These are phyloP conservation scores for Andrena fulva DNA, from an alignment of 2,888 invertebrate species.

Conservation along the genomic window DNA sequence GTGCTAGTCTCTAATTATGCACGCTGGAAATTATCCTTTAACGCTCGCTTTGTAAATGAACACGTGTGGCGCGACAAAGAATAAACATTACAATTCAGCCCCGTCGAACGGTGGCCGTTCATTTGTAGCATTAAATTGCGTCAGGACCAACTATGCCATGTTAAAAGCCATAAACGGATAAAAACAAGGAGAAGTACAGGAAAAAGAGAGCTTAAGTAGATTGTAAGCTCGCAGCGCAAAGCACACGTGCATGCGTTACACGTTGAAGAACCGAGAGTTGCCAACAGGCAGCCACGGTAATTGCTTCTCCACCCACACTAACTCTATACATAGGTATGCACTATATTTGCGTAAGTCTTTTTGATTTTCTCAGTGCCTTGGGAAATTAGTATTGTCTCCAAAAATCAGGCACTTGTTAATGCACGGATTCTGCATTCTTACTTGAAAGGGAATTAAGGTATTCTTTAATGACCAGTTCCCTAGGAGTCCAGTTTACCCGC, in stretches of 20 bases:
- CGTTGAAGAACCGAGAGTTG: slow-evolving; percentile 35
- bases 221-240: slow-evolving; percentile 7
- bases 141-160: not conserved
- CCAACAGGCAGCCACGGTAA: slow-evolving; percentile 48
- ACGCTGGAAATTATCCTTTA: slow-evolving; percentile 24
- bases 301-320: slow-evolving; percentile 37
- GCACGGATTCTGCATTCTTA: not conserved
- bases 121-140: slow-evolving; percentile 36
- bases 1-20: slow-evolving; percentile 18
- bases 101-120: slow-evolving; percentile 9
- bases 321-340: slow-evolving; percentile 5
- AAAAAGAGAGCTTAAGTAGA: not conserved
- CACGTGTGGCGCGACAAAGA: slow-evolving; percentile 19
- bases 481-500: too few species aligned
- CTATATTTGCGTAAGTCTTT: not conserved
- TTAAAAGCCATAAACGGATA: not conserved
- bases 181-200: not conserved
- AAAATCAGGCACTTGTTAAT: not conserved
- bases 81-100: slow-evolving; percentile 46
- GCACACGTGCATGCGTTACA: slow-evolving; percentile 19
- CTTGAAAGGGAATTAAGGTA: not conserved
- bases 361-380: not conserved
- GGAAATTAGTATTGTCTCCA: not conserved
- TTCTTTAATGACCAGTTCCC: not conserved
- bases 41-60: not conserved